Conservation (phyloP, 2,113 vertebrate species). For the Amphiprion percula region DNA sequence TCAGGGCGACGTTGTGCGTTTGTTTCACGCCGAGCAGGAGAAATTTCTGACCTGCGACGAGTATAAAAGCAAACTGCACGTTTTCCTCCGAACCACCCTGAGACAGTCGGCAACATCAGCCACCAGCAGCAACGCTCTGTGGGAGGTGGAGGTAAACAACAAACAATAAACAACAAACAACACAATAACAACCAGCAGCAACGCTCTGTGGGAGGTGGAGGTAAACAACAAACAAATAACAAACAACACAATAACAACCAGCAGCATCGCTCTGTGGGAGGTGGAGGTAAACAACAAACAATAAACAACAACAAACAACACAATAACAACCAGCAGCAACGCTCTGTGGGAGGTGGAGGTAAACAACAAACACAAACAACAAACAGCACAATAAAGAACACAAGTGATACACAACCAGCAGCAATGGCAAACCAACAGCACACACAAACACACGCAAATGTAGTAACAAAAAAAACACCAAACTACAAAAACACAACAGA, state of each 20-base stretch:
- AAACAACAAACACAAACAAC: background rate
- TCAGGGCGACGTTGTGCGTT: slow-evolving; percentile 95
- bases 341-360: too few relatives aligned
- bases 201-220: too few relatives aligned
- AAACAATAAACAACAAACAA: slow-evolving; percentile 1
- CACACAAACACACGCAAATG: background rate
- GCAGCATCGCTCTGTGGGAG: too few relatives aligned
- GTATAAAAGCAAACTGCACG: slow-evolving; percentile 92
- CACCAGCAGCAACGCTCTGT: slow-evolving; percentile 97
- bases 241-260: too few relatives aligned
- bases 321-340: background rate
- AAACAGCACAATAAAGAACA: background rate
- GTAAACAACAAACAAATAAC: too few relatives aligned
- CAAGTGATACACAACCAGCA: background rate
- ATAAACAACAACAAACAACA: background rate
- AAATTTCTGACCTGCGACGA: slow-evolving; percentile 98
- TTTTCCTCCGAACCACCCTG: slow-evolving; percentile 95
- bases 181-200: background rate
- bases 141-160: slow-evolving; percentile 93
- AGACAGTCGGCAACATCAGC: slow-evolving; percentile 95
- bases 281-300: background rate
- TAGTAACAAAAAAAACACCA: background rate
- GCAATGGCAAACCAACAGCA: background rate
- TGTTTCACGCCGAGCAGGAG: slow-evolving; percentile 98
- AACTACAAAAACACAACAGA: background rate